Evolutionary conservation across 2,113 vertebrate genomes (phyloP), one percentile per base, ranked within the genome.

Genomic region (Prochilodus magdalenae): DNA sequence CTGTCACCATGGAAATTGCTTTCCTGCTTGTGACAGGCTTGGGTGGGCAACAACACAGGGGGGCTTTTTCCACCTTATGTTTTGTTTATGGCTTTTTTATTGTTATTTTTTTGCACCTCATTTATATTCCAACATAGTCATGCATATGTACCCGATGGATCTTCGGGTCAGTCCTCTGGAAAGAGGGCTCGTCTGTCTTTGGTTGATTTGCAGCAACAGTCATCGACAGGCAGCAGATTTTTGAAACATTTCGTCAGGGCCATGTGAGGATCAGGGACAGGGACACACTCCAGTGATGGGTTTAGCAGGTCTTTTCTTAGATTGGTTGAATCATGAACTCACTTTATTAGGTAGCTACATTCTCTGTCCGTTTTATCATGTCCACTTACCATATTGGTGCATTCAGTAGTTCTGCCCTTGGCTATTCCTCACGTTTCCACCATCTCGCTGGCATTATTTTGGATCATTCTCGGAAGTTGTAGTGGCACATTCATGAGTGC

Each of bases 101-200:
- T 40, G 40, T 20, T 81, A 87, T 86, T 83, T 73, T 51, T 15
- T 16, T 51, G 49, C 49, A 13, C 84, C 69, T 57, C 24, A 72
- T 81, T 66, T 36, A 8, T 36, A 33, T n/a, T 3, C 65, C 27
- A 55, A 16, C 3, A 53, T 22, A 10, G 7, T 60, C 49, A 53
- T 73, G n/a, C 27, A 22, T 57, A 67, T 82, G 26, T 51, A 53
- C 49, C 10, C 16, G 15, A 53, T 85, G 84, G 33, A 67, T 40
- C n/a, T 59, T 66, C 44, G 22, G 26, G 49, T 75, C 70, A 47
- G 26, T 80, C 40, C 47, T 85, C 77, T 71, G n/a, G 51, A 30
- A 51, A 27, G 24, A 75, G 51, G 83, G 60, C 85, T 79, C 27
- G 63, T 85, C 85, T 89, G 88, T 90, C 87, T 88, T 75, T 90